Base-by-base conservation (phyloP, 2,113 vertebrate species). In the Gymnarchus niloticus region DNA sequence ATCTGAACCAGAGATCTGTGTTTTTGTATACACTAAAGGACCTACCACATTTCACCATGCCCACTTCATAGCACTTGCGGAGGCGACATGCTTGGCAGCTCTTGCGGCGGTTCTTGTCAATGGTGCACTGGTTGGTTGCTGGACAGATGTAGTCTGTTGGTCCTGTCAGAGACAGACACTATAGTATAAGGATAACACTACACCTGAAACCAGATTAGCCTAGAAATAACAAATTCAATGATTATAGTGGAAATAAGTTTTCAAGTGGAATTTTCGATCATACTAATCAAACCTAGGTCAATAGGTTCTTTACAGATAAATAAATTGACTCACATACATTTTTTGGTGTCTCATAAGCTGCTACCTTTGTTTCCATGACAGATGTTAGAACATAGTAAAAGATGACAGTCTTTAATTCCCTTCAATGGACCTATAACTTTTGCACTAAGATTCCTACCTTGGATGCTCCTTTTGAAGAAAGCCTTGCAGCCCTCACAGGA, bases 401-500 rank as follows among this genome's bases (percentile, higher is more conserved):
- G 59, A 3, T 4, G 28, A 41, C 33, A 2, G 65, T 25, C 12
- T 19, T 10, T 19, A 33, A 41, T 49, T 80, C 23, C 23, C 44
- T 25, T 48, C 76, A 80, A 7, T 49, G n/a, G 21, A 49, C 44
- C 19, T 46, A 46, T 10, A 25, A 46, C 59, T 57, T 57, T n/a
- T 57, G 4, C 2, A 19, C n/a, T 7, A 57, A 65, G 10, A 65
- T 14, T 14, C 25, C 25, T 87, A 95, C 98, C 98, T 97, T 99
- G 98, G 91, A 99, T 99, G 91, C 98, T 99, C 91, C 98, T 97
- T 93, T 99, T 99, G 92, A 99, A 99, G 92, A 99, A 99, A n/a
- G 98, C 98, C 92, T 99, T 99, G 86, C 98, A 99, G 14, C 98
- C 98, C 93, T 99, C 98, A 56, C 98, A 99, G 0, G 98, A 99